phyloP scores from a whole-genome alignment of 2,888 invertebrate genomes.

The Cheiracanthium punctorium region DNA sequence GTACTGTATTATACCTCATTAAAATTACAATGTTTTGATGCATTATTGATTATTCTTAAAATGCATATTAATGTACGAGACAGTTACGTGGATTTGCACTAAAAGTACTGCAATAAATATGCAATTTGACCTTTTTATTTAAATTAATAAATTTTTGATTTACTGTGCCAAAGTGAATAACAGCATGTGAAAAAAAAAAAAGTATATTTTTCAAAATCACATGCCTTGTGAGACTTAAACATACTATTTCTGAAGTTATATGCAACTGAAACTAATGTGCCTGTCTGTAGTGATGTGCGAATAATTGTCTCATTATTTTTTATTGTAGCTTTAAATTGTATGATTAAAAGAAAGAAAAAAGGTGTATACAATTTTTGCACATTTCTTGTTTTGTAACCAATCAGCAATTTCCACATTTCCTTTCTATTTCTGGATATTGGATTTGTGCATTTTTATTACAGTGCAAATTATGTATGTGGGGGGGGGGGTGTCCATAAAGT shows the following conservation, averaged over 20 bases:
- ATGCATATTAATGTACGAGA: no score
- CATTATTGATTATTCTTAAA: no score
- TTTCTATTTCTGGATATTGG: neutral
- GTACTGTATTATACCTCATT: slow-evolving; percentile 20
- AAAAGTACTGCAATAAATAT: slow-evolving; percentile 28
- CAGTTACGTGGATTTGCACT: neutral
- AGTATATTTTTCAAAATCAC: neutral
- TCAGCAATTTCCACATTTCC: neutral
- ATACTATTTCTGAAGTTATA: slow-evolving; percentile 12
- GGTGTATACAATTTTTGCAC: slow-evolving; percentile 3
- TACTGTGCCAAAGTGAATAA: slow-evolving; percentile 10
- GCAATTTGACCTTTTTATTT: neutral
- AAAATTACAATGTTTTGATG: no score
- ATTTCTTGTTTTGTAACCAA: neutral
- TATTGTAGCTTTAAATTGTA: slow-evolving; percentile 18
- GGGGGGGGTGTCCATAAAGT: neutral
- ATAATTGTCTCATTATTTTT: slow-evolving; percentile 5
- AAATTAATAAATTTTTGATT: neutral
- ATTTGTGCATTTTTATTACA: slow-evolving; percentile 1
- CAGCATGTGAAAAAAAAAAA: slow-evolving; percentile 7
- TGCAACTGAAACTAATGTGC: slow-evolving; percentile 23
- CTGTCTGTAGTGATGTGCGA: slow-evolving; percentile 1
- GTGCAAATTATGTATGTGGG: neutral
- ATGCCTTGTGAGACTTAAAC: slow-evolving; percentile 7
- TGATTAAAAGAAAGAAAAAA: neutral